Base-by-base conservation (phyloP, 2,888 invertebrate genomes). In the Aethes cnicana region DNA sequence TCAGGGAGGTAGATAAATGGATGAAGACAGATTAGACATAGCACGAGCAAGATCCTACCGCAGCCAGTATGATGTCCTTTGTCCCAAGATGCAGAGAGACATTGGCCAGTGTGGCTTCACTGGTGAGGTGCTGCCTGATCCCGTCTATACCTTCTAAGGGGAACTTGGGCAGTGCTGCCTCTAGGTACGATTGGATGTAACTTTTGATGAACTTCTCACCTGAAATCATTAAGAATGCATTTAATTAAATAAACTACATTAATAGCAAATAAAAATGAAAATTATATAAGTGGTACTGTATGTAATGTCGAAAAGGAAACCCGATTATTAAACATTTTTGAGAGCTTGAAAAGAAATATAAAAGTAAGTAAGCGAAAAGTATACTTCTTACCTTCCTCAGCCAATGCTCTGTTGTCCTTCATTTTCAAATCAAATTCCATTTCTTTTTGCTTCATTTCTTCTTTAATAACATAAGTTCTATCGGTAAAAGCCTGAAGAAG, bases 401-500 rank as follows among this genome's bases (percentile, higher is more conserved):
- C 91, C 28, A 98, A 80, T 48, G 93, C 90, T 26, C 72, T 76
- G 71, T 98, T 98, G 67, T 95, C 93, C 35, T 84, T 72, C 58
- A 94, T 75, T 66, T 92, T 83, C 2, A 94, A 69, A 47, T 92
- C 91, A 63, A 96, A 91, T n/a, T 94, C 95, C 42, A 95, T 86
- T 66, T 93, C 92, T 63, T 91, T 91, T 68, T 93, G 94, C 62
- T 92, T 93, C 64, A 91, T 81, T 73, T 92, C 92, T 75, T 97
- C 95, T 69, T 92, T 84, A 20, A 93, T 90, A 2, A 96, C 91
- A 74, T 95, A 97, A 0, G 96, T 95, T 62, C 92, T 91, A 68
- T 96, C 94, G 28, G 94, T 94, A 53, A 98, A 94, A 1, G 97
- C 97, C 66, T 91, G 91, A 47, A 93, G 91, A 18, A 98, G 79